Percentiles rank a stretch among this genome's conserved stretches.
These are phyloP conservation scores for Tursiops truncatus DNA, from an alignment of 2,113 vertebrate species.

Conservation along the genomic window DNA sequence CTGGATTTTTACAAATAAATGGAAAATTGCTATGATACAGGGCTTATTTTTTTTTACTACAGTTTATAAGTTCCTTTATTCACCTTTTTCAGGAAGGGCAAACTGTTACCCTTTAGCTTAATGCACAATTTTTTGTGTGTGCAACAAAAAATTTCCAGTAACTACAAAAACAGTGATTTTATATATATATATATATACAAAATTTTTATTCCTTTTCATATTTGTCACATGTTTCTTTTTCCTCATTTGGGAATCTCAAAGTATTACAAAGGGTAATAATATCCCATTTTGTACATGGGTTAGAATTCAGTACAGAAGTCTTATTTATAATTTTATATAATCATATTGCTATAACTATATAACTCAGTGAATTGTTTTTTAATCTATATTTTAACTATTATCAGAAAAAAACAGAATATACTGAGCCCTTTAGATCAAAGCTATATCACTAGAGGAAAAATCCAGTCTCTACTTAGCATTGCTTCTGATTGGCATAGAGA, in stretches of 20 bases:
- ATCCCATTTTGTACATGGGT: not conserved
- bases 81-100: constrained; percentile 7
- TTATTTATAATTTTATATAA: constrained; percentile 17
- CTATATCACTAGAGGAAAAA: not conserved
- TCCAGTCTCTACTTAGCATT: not conserved
- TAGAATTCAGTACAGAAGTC: not conserved
- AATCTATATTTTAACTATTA: not conserved
- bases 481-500: not conserved
- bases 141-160: constrained; percentile 5
- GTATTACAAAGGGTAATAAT: not conserved
- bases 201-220: not conserved
- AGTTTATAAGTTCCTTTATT: constrained; percentile 25
- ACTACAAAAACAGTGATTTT: not conserved
- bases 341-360: not conserved
- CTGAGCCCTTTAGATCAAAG: not conserved
- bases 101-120: not conserved
- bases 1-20: constrained; percentile 49
- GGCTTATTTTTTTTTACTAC: not conserved
- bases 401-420: not conserved
- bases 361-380: constrained; percentile 4
- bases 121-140: not conserved
- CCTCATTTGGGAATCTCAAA: not conserved
- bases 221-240: not conserved
- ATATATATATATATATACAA: not conserved
- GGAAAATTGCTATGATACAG: not conserved